These are phyloP conservation scores for Erpetoichthys calabaricus DNA, from an alignment of 2,797 vertebrate genomes.

Conservation along the genomic window DNA sequence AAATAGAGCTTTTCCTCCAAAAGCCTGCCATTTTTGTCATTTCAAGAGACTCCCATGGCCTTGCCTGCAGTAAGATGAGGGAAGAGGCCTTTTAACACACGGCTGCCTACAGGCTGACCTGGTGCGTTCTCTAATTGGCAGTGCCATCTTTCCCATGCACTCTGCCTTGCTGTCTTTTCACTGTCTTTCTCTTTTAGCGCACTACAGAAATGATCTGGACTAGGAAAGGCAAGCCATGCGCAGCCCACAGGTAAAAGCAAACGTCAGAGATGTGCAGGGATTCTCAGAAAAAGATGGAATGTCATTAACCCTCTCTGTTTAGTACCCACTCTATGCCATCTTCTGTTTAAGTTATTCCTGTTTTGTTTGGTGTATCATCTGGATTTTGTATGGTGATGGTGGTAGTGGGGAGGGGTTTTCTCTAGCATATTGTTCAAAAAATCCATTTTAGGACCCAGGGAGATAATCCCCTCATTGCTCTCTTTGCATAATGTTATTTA, in stretches of 20 bases:
- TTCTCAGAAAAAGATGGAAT: too few species aligned
- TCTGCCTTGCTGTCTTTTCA: background rate
- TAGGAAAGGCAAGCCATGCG: too few species aligned
- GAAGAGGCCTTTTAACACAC: slow-evolving; percentile 14
- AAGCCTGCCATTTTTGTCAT: slow-evolving; percentile 42
- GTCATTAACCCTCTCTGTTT: too few species aligned
- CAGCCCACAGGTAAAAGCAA: too few species aligned
- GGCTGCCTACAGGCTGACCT: slow-evolving; percentile 11
- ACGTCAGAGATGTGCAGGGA: too few species aligned
- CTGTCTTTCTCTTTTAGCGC: too few species aligned
- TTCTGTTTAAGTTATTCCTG: too few species aligned
- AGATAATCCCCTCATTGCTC: slow-evolving; percentile 59
- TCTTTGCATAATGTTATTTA: slow-evolving; percentile 62
- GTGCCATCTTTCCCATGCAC: slow-evolving; percentile 1
- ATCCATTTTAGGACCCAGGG: slow-evolving; percentile 49
- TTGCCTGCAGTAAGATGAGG: slow-evolving; percentile 22
- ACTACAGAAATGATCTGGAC: too few species aligned
- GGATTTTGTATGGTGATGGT: too few species aligned
- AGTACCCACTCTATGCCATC: too few species aligned
- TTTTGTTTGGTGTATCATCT: too few species aligned
- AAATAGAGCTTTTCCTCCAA: slow-evolving; percentile 44
- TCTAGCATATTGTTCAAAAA: slow-evolving; percentile 2
- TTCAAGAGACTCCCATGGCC: slow-evolving; percentile 29
- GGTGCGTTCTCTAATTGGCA: slow-evolving; percentile 19
- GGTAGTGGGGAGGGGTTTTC: too few species aligned